These are phyloP conservation scores for Alouatta palliata DNA, from an alignment of 2,113 vertebrate species.

Conservation along the genomic window DNA sequence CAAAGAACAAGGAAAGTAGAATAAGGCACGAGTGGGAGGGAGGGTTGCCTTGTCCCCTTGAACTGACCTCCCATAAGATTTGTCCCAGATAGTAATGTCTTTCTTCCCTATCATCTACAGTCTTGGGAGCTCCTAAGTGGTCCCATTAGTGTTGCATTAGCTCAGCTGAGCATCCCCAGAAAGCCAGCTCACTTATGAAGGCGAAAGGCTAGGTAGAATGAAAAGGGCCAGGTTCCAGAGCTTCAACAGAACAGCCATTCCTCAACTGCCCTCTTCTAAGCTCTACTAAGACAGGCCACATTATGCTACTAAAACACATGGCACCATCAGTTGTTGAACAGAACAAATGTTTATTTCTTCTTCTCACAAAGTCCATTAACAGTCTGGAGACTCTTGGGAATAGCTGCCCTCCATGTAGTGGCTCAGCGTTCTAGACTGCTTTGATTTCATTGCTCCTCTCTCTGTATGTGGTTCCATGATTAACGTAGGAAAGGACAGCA, in stretches of 20 bases:
- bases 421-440: background rate
- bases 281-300: background rate
- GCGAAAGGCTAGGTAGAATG: background rate
- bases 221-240: background rate
- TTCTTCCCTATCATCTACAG: background rate
- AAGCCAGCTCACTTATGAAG: background rate
- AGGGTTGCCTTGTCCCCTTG: background rate
- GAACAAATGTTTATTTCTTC: background rate
- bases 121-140: background rate
- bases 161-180: background rate
- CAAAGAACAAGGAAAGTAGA: background rate
- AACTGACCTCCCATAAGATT: background rate
- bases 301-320: background rate
- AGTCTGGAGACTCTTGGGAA: background rate
- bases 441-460: background rate
- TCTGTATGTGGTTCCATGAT: background rate
- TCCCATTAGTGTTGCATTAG: background rate
- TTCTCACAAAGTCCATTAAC: background rate
- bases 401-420: background rate
- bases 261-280: background rate
- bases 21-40: background rate
- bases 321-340: background rate
- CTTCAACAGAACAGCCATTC: background rate
- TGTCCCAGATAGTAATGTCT: background rate
- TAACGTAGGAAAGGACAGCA: background rate